These are phyloP conservation scores for Manacus vitellinus DNA, from an alignment of 2,113 vertebrate species.

Conservation along the genomic window DNA sequence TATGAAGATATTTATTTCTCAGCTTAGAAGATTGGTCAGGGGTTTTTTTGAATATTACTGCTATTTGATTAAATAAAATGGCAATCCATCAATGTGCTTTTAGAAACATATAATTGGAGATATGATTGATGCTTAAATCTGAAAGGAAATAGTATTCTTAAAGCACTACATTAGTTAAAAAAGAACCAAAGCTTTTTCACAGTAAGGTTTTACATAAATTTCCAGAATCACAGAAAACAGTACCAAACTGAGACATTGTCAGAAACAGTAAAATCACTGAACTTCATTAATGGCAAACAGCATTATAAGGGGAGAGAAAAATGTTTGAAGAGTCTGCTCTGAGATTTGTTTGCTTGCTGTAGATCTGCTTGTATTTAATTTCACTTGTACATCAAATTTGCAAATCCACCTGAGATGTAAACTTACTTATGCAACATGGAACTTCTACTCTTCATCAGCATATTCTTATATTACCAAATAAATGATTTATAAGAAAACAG, in stretches of 20 bases:
- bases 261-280: not conserved
- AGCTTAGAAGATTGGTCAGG: not conserved
- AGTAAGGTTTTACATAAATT: not conserved
- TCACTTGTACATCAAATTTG: not conserved
- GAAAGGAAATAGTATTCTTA: not conserved
- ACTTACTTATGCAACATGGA: not conserved
- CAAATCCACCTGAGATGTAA: not conserved
- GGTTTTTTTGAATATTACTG: not conserved
- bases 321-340: not conserved
- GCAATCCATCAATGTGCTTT: not conserved
- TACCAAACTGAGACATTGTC: not conserved
- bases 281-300: not conserved
- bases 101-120: not conserved
- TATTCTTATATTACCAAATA: not conserved
- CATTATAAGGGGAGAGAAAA: not conserved
- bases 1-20: not conserved
- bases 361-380: not conserved
- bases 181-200: not conserved
- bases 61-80: not conserved
- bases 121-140: not conserved
- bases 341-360: not conserved
- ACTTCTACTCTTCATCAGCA: not conserved
- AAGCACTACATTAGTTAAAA: not conserved
- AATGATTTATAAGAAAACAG: not conserved
- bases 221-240: not conserved